Percentiles rank a stretch among this genome's conserved stretches.
phyloP scores from a whole-genome alignment of 2,888 invertebrate species.

The Synanthedon tipuliformis region DNA sequence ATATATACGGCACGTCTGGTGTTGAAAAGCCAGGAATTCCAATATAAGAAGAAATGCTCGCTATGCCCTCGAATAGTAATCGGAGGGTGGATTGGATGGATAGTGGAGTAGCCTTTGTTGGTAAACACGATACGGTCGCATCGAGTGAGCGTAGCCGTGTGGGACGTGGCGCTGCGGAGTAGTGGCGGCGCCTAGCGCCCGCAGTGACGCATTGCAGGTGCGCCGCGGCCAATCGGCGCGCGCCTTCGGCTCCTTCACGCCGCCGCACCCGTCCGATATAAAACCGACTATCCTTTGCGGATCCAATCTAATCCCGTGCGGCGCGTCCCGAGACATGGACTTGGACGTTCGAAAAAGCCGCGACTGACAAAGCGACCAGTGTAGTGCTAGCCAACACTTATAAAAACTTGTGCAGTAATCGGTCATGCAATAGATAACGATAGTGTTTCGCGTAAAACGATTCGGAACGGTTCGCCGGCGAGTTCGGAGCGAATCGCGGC shows the following conservation, averaged over 20 bases:
- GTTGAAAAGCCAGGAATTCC: constrained; percentile 21
- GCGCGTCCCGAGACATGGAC: constrained; percentile 68
- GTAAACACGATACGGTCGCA: background rate
- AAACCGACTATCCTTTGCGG: constrained; percentile 73
- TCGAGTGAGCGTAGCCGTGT: constrained; percentile 7
- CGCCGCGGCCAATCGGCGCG: constrained; percentile 82
- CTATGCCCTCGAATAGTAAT: constrained; percentile 7
- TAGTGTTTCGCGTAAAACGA: constrained; percentile 52
- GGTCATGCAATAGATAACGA: constrained; percentile 48
- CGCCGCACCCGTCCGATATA: constrained; percentile 79
- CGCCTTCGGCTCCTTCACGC: constrained; percentile 78
- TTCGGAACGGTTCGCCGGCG: constrained; percentile 58
- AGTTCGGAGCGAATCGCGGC: constrained; percentile 57
- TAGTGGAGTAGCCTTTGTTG: background rate
- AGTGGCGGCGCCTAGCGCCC: constrained; percentile 25
- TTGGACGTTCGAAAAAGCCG: constrained; percentile 47
- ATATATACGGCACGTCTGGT: constrained; percentile 5
- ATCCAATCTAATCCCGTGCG: constrained; percentile 72
- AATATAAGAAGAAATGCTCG: constrained; percentile 23
- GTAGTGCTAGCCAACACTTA: constrained; percentile 26
- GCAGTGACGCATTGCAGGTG: constrained; percentile 89
- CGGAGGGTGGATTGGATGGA: background rate
- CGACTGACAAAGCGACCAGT: constrained; percentile 33
- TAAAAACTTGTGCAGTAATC: constrained; percentile 29
- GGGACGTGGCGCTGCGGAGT: constrained; percentile 10